Evolutionary conservation across 1,140 invertebrate species (phyloP).

Genomic region (Andrena cerasifolii): DNA sequence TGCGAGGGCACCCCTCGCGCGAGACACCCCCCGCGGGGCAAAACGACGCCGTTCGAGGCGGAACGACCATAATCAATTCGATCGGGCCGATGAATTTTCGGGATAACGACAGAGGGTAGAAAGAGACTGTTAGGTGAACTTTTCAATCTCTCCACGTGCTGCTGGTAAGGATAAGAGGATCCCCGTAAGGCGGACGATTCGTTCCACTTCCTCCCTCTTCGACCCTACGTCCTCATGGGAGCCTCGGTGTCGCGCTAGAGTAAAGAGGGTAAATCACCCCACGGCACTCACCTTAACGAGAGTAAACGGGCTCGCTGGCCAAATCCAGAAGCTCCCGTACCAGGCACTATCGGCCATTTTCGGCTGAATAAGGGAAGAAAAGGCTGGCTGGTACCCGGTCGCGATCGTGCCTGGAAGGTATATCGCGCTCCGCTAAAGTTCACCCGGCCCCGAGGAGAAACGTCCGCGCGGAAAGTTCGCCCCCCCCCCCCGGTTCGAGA

Average conservation of each 20-base stretch:
- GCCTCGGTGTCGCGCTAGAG: conserved; percentile 46
- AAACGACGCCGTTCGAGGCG: no score
- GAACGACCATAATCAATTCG: conserved; percentile 39
- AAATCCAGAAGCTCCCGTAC: conserved; percentile 50
- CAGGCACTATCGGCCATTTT: conserved; percentile 42
- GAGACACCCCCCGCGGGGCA: no score
- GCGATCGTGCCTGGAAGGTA: conserved; percentile 15
- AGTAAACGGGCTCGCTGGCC: conserved; percentile 65
- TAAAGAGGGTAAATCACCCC: conserved; percentile 66
- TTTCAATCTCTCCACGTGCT: conserved; percentile 60
- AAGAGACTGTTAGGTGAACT: conserved; percentile 35
- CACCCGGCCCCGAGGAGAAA: not conserved
- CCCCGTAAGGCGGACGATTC: conserved; percentile 58
- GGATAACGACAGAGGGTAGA: not conserved
- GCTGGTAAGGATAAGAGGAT: conserved; percentile 53
- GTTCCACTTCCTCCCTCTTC: conserved; percentile 9
- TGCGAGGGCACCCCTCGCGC: no score
- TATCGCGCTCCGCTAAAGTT: conserved; percentile 13
- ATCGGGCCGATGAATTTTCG: conserved; percentile 56
- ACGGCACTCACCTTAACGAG: conserved; percentile 64
- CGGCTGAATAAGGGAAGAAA: conserved; percentile 39
- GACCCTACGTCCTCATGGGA: conserved; percentile 1
- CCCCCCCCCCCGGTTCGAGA: no score
- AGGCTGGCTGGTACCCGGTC: not conserved
- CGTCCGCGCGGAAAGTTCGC: conserved; percentile 3